A percentile compares a stretch with the other conserved stretches of the same genome.
These are phyloP conservation scores for Pandemis corylana DNA, from an alignment of 2,888 invertebrate species.

Conservation along the genomic window DNA sequence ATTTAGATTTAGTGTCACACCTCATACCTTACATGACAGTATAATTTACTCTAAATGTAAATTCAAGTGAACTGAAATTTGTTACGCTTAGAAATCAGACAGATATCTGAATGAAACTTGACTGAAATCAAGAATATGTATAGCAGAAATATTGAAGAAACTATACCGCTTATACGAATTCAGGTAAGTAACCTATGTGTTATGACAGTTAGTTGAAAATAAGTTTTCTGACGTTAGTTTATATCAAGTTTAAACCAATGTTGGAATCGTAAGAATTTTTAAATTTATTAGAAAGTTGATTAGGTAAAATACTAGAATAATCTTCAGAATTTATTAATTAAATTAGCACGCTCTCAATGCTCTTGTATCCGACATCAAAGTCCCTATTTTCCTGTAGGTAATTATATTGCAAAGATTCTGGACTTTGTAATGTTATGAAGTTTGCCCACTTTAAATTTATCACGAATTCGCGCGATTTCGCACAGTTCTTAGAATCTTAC, in stretches of 20 bases:
- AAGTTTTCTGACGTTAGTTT: not conserved
- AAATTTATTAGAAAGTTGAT: not conserved
- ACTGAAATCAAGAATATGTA: constrained; percentile 62
- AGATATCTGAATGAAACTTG: not conserved
- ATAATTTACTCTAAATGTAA: constrained; percentile 53
- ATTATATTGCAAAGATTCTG: constrained; percentile 14
- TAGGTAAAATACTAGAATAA: not conserved
- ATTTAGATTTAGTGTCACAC: not conserved
- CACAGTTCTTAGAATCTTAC: not conserved
- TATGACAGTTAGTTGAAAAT: not conserved
- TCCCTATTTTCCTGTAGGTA: not conserved
- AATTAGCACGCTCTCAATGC: not conserved
- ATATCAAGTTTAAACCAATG: not conserved
- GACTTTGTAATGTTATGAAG: not conserved
- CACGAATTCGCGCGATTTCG: not conserved
- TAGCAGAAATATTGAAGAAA: constrained; percentile 71
- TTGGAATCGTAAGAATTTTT: not conserved
- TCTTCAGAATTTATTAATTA: constrained; percentile 5
- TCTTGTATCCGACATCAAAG: constrained; percentile 17
- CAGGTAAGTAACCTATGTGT: constrained; percentile 66
- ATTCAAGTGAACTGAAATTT: constrained; percentile 56
- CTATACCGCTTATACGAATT: constrained; percentile 78
- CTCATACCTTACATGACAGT: not conserved
- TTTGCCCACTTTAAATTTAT: not conserved
- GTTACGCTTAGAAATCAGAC: not conserved